Evolutionary conservation across 1,140 invertebrate genomes (phyloP).

Genomic region (Gyrodactylus bullatarudis): DNA sequence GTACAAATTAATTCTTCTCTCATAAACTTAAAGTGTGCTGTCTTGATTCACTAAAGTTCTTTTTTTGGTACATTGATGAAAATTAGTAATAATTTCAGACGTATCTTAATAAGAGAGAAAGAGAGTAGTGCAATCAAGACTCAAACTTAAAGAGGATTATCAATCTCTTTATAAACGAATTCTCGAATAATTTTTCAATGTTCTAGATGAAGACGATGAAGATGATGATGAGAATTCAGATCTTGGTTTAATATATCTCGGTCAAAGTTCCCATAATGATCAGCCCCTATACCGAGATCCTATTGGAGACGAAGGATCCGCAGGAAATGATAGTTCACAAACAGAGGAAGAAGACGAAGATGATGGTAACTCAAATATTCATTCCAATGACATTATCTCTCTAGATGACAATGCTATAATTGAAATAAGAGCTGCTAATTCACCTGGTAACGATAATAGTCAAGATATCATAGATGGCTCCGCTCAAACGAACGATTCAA

Average conservation of each 20-base stretch:
- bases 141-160: too few relatives aligned
- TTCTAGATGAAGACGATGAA: not conserved
- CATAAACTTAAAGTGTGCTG: too few relatives aligned
- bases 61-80: too few relatives aligned
- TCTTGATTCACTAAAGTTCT: too few relatives aligned
- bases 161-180: too few relatives aligned
- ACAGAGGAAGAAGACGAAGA: not conserved
- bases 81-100: too few relatives aligned
- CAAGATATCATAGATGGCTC: not conserved
- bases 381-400: not conserved
- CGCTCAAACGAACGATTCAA: not conserved
- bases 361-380: not conserved
- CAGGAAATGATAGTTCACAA: not conserved
- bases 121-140: too few relatives aligned
- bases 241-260: not conserved
- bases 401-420: not conserved
- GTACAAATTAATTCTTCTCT: too few relatives aligned
- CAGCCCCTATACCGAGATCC: not conserved
- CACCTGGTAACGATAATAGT: not conserved
- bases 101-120: too few relatives aligned
- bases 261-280: not conserved
- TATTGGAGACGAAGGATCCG: not conserved
- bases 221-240: not conserved
- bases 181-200: too few relatives aligned
- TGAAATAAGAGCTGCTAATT: not conserved